Evolutionary conservation across 2,113 vertebrate genomes (phyloP), one percentile per base, ranked within the genome.

Genomic region (Tamias sibiricus): DNA sequence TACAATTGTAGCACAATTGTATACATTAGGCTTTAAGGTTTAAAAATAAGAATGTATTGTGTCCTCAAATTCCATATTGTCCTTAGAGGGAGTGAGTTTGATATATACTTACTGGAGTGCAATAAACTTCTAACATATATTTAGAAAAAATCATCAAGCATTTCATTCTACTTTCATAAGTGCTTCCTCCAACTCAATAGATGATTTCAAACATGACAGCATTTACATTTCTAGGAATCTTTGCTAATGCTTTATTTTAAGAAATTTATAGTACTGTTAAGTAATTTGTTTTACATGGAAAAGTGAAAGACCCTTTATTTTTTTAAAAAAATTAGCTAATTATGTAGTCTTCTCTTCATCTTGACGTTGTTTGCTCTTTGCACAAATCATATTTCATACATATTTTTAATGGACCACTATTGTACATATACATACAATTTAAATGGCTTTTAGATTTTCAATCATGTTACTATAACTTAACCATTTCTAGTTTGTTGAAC

Each of bases 151-250:
- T 86, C 32, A 20, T 42, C 32, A 87, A 68, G 5, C n/a, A 28
- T 90, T 68, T 92, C 59, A 88, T 10, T 95, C 8, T 49, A 4
- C 35, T 87, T 87, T 80, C 24, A 68, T 72, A 69, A 74, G 3
- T 74, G 16, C 59, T 84, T 75, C 19, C 13, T 84, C 49, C 30
- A 72, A 87, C 13, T 87, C 28, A 26, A 35, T 17, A 75, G 64
- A 68, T 79, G 20, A 77, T 87, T 66, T 93, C 20, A 95, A 68
- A 35, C 74, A 44, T 80, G 54, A 88, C 19, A 95, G 20, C 1
- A 88, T 81, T 69, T 91, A 79, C 30, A 69, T 87, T 88, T 95
- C 75, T 68, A 87, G 83, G 90, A 93, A 59, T 40, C 6, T 83
- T 91, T 96, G 24, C 44, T 69, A 75, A 92, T 85, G 19, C 5